These are phyloP conservation scores for Chaetophractus vellerosus DNA, from an alignment of 2,797 vertebrate genomes.

Conservation along the genomic window DNA sequence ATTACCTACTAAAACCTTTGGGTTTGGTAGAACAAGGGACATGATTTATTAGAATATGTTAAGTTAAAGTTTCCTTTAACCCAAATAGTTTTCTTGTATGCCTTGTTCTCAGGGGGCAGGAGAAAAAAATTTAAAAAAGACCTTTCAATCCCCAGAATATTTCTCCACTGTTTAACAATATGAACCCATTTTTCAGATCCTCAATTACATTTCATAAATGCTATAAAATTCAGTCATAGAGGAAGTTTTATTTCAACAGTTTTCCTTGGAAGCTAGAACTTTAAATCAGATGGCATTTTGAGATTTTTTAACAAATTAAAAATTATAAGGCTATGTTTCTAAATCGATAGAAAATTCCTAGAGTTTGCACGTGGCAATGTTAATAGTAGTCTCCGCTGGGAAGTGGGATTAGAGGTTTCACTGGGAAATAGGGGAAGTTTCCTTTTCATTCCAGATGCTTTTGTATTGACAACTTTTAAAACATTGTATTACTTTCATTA, in stretches of 20 bases:
- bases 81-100: not conserved
- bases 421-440: not conserved
- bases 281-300: constrained; percentile 41
- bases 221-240: constrained; percentile 8
- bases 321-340: constrained; percentile 1
- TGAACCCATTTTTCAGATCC: constrained; percentile 38
- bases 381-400: not conserved
- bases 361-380: constrained; percentile 8
- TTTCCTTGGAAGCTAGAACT: constrained; percentile 44
- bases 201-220: constrained; percentile 53
- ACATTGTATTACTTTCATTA: not conserved
- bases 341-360: not conserved
- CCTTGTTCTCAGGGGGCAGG: not conserved
- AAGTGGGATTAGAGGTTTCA: not conserved
- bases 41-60: constrained; percentile 41
- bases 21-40: constrained; percentile 34
- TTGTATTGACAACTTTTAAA: not conserved
- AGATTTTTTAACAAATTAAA: constrained; percentile 17
- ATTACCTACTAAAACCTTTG: not conserved
- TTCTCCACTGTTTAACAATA: constrained; percentile 3
- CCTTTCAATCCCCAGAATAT: not conserved
- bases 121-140: not conserved
- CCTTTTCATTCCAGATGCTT: not conserved
- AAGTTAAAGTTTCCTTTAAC: constrained; percentile 32
- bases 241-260: constrained; percentile 43